These are phyloP conservation scores for Cololabis saira DNA, from an alignment of 2,113 vertebrate species.

Conservation along the genomic window DNA sequence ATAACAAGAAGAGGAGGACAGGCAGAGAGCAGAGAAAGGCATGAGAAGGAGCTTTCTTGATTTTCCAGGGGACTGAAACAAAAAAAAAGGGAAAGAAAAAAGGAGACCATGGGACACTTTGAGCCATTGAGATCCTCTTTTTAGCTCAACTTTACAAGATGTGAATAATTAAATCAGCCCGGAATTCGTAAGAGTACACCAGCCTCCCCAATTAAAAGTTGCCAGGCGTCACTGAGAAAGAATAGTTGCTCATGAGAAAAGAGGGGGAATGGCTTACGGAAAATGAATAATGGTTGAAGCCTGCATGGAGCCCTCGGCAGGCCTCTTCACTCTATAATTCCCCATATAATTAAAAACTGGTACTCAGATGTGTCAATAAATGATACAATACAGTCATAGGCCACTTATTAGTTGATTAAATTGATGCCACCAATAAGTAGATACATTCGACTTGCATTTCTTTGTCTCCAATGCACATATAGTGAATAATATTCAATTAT, in stretches of 20 bases:
- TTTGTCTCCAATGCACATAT: too few relatives aligned
- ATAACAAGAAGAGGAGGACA: slow-evolving; percentile 34
- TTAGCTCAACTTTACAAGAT: slow-evolving; percentile 56
- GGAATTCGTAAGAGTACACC: slow-evolving; percentile 64
- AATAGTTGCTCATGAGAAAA: slow-evolving; percentile 43
- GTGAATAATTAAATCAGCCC: slow-evolving; percentile 67
- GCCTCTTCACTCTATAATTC: too few relatives aligned
- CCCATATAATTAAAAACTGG: too few relatives aligned
- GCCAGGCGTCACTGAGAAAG: slow-evolving; percentile 57
- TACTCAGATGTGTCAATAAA: too few relatives aligned
- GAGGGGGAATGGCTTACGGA: slow-evolving; percentile 10
- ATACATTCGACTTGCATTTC: too few relatives aligned
- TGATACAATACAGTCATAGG: too few relatives aligned
- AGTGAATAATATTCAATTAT: too few relatives aligned
- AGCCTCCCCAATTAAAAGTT: slow-evolving; percentile 66
- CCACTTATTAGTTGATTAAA: too few relatives aligned
- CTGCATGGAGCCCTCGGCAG: too few relatives aligned
- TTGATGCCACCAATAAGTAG: too few relatives aligned
- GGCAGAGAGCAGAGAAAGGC: slow-evolving; percentile 46
- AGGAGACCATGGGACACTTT: slow-evolving; percentile 28
- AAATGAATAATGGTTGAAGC: too few relatives aligned
- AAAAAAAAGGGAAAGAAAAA: slow-evolving; percentile 26
- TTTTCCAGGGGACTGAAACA: slow-evolving; percentile 31
- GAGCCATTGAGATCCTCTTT: slow-evolving; percentile 35
- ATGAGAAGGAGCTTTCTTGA: slow-evolving; percentile 22